Conservation (phyloP, 92 coral and sea anemone species). For the Zoanthus gigantus region DNA sequence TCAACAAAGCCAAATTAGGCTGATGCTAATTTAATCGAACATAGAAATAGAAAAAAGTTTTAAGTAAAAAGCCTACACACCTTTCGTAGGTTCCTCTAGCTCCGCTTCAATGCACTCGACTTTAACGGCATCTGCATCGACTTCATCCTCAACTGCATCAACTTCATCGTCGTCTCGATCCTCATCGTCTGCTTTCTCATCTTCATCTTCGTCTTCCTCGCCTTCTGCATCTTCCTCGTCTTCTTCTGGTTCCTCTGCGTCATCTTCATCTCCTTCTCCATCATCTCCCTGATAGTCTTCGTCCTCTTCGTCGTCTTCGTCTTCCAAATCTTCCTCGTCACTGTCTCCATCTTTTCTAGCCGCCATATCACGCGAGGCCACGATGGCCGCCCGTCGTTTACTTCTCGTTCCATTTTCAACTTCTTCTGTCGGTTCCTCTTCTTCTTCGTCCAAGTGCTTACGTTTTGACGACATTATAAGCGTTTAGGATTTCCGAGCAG, state of each 20-base stretch:
- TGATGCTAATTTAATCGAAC: background rate
- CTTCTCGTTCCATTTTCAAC: slow-evolving; percentile 76
- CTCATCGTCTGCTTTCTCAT: slow-evolving; percentile 47
- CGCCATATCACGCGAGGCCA: slow-evolving; percentile 84
- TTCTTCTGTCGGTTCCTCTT: slow-evolving; percentile 75
- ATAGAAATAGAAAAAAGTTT: background rate
- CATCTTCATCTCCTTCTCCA: slow-evolving; percentile 81
- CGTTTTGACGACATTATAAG: slow-evolving; percentile 86
- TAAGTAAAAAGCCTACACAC: background rate
- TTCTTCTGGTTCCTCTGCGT: slow-evolving; percentile 65
- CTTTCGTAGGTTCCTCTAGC: slow-evolving; percentile 63
- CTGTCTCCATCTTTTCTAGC: slow-evolving; percentile 75
- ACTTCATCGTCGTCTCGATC: slow-evolving; percentile 65
- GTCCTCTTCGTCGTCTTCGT: slow-evolving; percentile 80
- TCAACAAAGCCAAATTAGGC: slow-evolving; percentile 19
- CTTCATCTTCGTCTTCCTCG: slow-evolving; percentile 67
- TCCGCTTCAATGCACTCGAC: slow-evolving; percentile 56
- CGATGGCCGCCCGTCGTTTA: slow-evolving; percentile 88
- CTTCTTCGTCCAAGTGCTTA: slow-evolving; percentile 86
- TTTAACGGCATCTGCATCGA: slow-evolving; percentile 80
- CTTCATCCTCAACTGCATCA: slow-evolving; percentile 76
- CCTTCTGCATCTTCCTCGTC: slow-evolving; percentile 82
- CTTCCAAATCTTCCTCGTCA: slow-evolving; percentile 77
- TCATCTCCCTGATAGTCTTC: slow-evolving; percentile 79
- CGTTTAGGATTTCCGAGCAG: background rate